These are phyloP conservation scores for Capromys pilorides DNA, from an alignment of 2,797 vertebrate genomes.

Conservation along the genomic window DNA sequence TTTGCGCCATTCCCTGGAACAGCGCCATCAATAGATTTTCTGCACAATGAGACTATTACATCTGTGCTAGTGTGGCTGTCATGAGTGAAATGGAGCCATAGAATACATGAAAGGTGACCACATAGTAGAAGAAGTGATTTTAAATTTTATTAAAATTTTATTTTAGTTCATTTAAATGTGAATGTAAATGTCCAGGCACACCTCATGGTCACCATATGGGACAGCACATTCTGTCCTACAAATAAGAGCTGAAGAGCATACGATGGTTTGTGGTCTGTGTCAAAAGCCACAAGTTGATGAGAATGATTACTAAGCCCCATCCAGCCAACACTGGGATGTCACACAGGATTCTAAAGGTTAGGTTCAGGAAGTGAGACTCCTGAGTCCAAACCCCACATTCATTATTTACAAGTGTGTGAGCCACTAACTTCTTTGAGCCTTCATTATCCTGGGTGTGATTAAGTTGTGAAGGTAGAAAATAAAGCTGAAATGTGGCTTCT, in stretches of 20 bases:
- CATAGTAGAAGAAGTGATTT: neutral
- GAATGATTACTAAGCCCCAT: neutral
- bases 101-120: neutral
- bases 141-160: neutral
- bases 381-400: neutral
- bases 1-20: neutral
- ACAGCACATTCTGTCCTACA: neutral
- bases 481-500: neutral
- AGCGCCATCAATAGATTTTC: neutral
- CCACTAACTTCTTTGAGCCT: neutral
- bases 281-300: neutral
- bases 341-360: neutral
- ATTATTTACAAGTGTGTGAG: neutral
- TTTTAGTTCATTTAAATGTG: conserved; percentile 31
- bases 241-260: neutral
- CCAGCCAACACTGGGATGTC: neutral
- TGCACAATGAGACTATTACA: neutral
- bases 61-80: neutral
- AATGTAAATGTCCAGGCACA: neutral
- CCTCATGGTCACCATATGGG: neutral
- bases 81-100: neutral
- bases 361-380: neutral
- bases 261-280: no score
- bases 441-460: neutral
- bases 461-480: neutral